Base-by-base conservation (phyloP, 2,797 vertebrate species). In the Acanthis flammea region DNA sequence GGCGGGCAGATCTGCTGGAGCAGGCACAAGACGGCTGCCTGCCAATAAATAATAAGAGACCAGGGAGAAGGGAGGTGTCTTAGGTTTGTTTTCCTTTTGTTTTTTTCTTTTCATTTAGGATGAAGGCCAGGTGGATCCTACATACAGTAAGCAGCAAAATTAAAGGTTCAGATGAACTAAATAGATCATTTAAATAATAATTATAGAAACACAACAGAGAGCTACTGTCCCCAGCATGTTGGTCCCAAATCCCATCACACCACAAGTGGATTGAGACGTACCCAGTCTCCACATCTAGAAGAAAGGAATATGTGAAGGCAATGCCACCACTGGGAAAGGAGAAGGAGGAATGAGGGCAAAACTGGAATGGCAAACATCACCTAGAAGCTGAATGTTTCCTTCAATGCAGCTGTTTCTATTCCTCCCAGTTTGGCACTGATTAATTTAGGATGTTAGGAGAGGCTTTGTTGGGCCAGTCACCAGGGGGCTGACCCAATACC, bases 1-100 rank as follows among this genome's bases (percentile, higher is more conserved):
- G 86, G 92, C 42, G 1, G 91, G 94, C 93, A 91, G 87, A 94
- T 94, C 95, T 95, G 78, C 90, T 96, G 86, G 55, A 95, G 88
- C 83, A 92, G 87, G 93, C 87, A 95, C 87, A 88, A 94, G 70
- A 84, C 6, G 1, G 80, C 78, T 91, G 94, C 92, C 94, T 94
- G 84, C 95, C 96, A 98, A 98, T 98, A 98, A 98, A 98, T 98
- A 98, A 96, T 91, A 96, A 97, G 87, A 98, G 97, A 97, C 41
- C 76, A 73, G 62, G 89, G 66, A 95, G 51, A 76, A 82, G 68
- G 84, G 83, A 85, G 86, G 74, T 94, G 86, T 92, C 76, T 90
- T 88, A 37, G 30, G 76, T 81, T 88, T 88, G 76, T 96, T 97
- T 97, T 94, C 80, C 83, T 97, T 96, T 95, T 70, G 31, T 45